Evolutionary conservation across 2,888 invertebrate genomes (phyloP).

Genomic region (Prenolepis imparis): DNA sequence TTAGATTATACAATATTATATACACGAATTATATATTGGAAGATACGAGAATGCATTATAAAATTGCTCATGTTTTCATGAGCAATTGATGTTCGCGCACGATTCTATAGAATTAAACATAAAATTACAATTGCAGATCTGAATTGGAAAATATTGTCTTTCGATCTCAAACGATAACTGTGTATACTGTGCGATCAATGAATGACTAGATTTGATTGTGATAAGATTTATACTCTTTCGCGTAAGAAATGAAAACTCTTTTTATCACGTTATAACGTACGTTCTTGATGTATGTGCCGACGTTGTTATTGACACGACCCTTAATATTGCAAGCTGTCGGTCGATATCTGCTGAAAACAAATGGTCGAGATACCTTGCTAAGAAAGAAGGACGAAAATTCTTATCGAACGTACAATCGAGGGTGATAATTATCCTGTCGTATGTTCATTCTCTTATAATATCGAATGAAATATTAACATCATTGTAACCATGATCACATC

Average conservation of each 20-base stretch:
- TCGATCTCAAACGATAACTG: not conserved
- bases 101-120: not conserved
- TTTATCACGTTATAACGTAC: conserved; percentile 32
- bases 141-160: not conserved
- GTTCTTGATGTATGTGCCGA: not conserved
- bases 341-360: conserved; percentile 39
- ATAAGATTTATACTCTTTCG: conserved; percentile 16
- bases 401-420: not conserved
- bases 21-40: too few relatives aligned
- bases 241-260: not conserved
- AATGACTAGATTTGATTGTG: conserved; percentile 21
- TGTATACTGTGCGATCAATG: not conserved
- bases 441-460: not conserved
- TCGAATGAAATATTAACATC: conserved; percentile 15
- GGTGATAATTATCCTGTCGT: not conserved
- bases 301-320: conserved; percentile 26
- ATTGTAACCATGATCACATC: not conserved
- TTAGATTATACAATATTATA: too few relatives aligned
- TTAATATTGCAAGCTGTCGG: conserved; percentile 42
- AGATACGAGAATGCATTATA: conserved; percentile 9
- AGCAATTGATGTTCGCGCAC: not conserved
- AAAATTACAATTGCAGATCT: conserved; percentile 2
- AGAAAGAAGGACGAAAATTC: not conserved
- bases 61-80: conserved; percentile 2
- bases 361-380: conserved; percentile 12